phyloP scores from a whole-genome alignment of 1,140 invertebrate genomes.

The Meloidogyne floridensis region DNA sequence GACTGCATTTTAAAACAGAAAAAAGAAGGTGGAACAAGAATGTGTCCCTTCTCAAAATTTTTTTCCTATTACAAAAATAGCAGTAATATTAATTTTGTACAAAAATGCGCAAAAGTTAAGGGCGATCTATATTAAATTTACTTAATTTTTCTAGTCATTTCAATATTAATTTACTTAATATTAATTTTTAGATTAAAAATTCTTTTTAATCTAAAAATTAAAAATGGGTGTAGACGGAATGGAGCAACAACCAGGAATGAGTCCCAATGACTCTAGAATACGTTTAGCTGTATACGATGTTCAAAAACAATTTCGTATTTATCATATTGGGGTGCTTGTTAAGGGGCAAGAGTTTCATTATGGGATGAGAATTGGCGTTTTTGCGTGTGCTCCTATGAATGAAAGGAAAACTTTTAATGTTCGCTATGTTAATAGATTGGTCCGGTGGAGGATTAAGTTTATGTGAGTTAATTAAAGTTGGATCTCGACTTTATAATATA shows the following conservation, averaged over 20 bases:
- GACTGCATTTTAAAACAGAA: too few species aligned
- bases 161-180: neutral
- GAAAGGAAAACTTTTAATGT: slow-evolving; percentile 19
- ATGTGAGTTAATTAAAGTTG: neutral
- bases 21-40: too few species aligned
- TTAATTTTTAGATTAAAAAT: neutral
- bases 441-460: slow-evolving; percentile 28
- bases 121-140: too few species aligned
- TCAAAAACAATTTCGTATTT: slow-evolving; percentile 24
- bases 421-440: slow-evolving; percentile 15
- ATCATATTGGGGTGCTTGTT: slow-evolving; percentile 25
- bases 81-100: too few species aligned
- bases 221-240: neutral
- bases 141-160: too few species aligned
- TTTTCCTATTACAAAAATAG: too few species aligned
- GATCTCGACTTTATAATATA: neutral
- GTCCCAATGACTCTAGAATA: neutral
- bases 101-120: too few species aligned
- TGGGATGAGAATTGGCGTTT: slow-evolving; percentile 25
- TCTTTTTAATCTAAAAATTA: neutral
- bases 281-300: slow-evolving; percentile 1
- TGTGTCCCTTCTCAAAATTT: too few species aligned
- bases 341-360: slow-evolving; percentile 23
- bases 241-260: neutral
- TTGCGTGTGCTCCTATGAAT: slow-evolving; percentile 23